Evolutionary conservation across 2,888 invertebrate genomes (phyloP).

Genomic region (Endomychus coccineus): DNA sequence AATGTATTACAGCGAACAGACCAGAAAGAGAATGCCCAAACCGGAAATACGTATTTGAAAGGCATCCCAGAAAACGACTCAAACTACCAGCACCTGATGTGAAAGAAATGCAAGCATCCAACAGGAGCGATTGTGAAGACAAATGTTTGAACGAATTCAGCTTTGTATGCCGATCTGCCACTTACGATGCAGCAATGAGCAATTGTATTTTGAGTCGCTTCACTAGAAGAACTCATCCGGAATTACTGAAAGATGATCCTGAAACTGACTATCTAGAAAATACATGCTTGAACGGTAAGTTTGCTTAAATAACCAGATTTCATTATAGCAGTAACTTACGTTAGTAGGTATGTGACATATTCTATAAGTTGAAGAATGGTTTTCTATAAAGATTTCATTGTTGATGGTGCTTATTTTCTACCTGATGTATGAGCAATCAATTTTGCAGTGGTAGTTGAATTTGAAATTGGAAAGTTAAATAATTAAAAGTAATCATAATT

Average conservation of each 20-base stretch:
- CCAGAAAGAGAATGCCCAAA: slow-evolving; percentile 86
- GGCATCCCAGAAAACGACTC: slow-evolving; percentile 76
- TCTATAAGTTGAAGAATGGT: too few species aligned
- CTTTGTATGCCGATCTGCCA: slow-evolving; percentile 81
- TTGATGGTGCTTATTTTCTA: not conserved
- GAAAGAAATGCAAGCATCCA: slow-evolving; percentile 78
- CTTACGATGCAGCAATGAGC: slow-evolving; percentile 69
- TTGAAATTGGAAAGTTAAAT: too few species aligned
- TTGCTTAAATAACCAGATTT: too few species aligned
- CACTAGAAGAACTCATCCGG: slow-evolving; percentile 79
- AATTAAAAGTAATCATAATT: too few species aligned
- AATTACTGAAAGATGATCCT: slow-evolving; percentile 75
- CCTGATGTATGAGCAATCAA: not conserved
- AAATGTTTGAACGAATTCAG: slow-evolving; percentile 83
- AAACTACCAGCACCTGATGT: slow-evolving; percentile 73
- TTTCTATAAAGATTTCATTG: not conserved
- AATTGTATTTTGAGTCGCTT: slow-evolving; percentile 76
- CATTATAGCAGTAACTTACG: not conserved
- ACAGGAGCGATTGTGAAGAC: slow-evolving; percentile 84
- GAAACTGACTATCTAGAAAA: slow-evolving; percentile 87
- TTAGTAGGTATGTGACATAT: too few species aligned
- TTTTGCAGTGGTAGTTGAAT: not conserved
- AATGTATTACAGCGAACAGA: slow-evolving; percentile 57
- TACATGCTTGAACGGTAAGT: slow-evolving; percentile 78
- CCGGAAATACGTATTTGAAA: slow-evolving; percentile 79